A percentile compares a stretch with the other conserved stretches of the same genome.
Conservation (phyloP, 2,113 vertebrate genomes). For the Corythoichthys haematopterus region DNA sequence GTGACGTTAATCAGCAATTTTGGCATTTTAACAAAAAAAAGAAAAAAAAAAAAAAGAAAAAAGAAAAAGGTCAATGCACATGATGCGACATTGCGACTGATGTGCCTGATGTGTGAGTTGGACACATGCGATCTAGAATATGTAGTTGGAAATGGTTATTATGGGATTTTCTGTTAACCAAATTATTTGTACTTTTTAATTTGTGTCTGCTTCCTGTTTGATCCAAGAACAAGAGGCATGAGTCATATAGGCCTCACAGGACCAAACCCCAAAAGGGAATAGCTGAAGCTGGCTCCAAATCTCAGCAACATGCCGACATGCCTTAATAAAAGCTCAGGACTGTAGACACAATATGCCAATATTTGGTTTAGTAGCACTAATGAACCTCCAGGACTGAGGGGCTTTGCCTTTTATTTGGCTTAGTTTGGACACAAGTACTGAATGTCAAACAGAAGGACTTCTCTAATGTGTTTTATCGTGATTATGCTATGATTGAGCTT, state of each 20-base stretch:
- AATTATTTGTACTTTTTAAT: conserved; percentile 61
- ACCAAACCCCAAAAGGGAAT: conserved; percentile 55
- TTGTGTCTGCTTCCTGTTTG: conserved; percentile 57
- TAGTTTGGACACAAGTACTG: conserved; percentile 40
- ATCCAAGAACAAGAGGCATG: conserved; percentile 54
- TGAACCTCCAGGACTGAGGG: conserved; percentile 37
- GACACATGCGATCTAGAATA: conserved; percentile 6
- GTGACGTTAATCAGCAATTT: too few species aligned
- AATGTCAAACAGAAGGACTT: conserved; percentile 20
- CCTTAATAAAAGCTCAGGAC: conserved; percentile 32
- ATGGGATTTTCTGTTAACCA: conserved; percentile 58
- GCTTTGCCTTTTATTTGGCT: conserved; percentile 46
- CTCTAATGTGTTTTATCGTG: conserved; percentile 29
- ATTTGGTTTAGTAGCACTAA: conserved; percentile 36
- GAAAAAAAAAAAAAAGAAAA: too few species aligned
- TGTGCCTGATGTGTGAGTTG: too few species aligned
- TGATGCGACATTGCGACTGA: too few species aligned
- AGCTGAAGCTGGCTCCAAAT: conserved; percentile 36
- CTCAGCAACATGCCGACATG: conserved; percentile 31
- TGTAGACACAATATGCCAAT: conserved; percentile 25
- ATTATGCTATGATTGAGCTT: conserved; percentile 26
- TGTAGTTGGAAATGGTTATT: conserved; percentile 58
- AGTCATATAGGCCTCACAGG: conserved; percentile 49
- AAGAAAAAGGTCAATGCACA: too few species aligned
- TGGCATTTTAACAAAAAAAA: too few species aligned